phyloP scores from a whole-genome alignment of 2,113 vertebrate genomes.

The Acanthisitta chloris region DNA sequence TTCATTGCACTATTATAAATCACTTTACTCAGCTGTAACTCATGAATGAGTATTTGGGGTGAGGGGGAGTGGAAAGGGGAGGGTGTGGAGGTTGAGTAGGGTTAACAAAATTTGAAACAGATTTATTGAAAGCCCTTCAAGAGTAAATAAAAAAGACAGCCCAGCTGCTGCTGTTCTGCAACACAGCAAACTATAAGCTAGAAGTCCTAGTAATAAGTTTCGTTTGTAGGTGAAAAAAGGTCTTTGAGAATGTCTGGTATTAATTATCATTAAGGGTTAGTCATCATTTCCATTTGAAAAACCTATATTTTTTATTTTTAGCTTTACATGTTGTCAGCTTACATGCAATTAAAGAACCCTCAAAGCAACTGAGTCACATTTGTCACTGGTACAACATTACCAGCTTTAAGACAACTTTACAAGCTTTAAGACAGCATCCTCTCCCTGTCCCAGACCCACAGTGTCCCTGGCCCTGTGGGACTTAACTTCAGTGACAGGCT shows the following conservation, averaged over 20 bases:
- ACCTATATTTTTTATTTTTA: constrained; percentile 55
- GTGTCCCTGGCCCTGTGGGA: neutral
- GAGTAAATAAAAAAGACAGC: constrained; percentile 61
- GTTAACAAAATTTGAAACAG: constrained; percentile 74
- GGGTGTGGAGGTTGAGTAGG: constrained; percentile 38
- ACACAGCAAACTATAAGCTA: constrained; percentile 4
- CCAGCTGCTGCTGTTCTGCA: constrained; percentile 58
- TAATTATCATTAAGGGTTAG: constrained; percentile 64
- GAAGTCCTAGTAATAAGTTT: constrained; percentile 72
- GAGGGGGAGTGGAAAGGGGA: constrained; percentile 21
- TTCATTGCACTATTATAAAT: constrained; percentile 73
- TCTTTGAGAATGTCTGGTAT: constrained; percentile 69
- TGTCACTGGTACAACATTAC: neutral
- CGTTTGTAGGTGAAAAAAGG: constrained; percentile 75
- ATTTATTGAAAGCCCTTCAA: constrained; percentile 68
- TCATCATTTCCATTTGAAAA: constrained; percentile 62
- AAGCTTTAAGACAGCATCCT: neutral
- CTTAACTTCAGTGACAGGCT: neutral
- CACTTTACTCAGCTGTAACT: constrained; percentile 76
- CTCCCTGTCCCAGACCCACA: neutral
- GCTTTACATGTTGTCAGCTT: constrained; percentile 12
- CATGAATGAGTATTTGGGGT: constrained; percentile 60
- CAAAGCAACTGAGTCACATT: neutral
- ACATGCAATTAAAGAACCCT: constrained; percentile 1
- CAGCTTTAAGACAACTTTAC: neutral